Evolutionary conservation across 2,113 vertebrate species (phyloP).

Genomic region (Toxotes jaculatrix): DNA sequence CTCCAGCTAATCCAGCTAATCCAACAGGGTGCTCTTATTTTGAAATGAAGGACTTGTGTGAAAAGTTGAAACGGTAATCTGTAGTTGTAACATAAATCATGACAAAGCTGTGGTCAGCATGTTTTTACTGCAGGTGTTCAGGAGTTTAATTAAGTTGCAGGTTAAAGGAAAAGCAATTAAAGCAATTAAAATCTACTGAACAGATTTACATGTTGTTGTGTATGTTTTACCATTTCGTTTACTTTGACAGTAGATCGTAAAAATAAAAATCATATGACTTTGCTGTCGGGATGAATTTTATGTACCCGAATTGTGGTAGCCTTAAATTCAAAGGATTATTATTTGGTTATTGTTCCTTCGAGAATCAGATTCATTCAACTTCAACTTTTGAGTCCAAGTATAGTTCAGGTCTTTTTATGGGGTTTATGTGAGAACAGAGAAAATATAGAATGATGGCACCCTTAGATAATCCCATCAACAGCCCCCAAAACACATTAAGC

Average conservation of each 20-base stretch:
- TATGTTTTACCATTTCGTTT: not conserved
- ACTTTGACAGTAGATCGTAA: not conserved
- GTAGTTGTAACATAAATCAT: not conserved
- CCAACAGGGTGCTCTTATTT: not conserved
- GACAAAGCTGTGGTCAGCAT: not conserved
- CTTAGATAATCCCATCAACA: not conserved
- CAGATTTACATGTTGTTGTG: too few species aligned
- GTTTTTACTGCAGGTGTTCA: slow-evolving; percentile 25
- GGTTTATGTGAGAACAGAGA: not conserved
- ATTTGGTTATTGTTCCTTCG: not conserved
- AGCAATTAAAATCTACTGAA: too few species aligned
- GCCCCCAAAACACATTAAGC: not conserved
- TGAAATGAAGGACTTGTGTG: not conserved
- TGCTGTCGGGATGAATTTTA: not conserved
- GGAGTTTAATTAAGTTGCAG: slow-evolving; percentile 35
- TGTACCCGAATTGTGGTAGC: not conserved
- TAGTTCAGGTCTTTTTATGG: not conserved
- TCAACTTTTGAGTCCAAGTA: not conserved
- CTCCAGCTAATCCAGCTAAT: not conserved
- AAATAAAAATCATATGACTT: not conserved
- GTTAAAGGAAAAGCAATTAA: too few species aligned
- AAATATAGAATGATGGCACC: not conserved
- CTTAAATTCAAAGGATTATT: not conserved
- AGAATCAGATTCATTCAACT: not conserved
- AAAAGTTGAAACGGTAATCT: not conserved